phyloP scores from a whole-genome alignment of 2,888 invertebrate species.

The Drosophila atripex region DNA sequence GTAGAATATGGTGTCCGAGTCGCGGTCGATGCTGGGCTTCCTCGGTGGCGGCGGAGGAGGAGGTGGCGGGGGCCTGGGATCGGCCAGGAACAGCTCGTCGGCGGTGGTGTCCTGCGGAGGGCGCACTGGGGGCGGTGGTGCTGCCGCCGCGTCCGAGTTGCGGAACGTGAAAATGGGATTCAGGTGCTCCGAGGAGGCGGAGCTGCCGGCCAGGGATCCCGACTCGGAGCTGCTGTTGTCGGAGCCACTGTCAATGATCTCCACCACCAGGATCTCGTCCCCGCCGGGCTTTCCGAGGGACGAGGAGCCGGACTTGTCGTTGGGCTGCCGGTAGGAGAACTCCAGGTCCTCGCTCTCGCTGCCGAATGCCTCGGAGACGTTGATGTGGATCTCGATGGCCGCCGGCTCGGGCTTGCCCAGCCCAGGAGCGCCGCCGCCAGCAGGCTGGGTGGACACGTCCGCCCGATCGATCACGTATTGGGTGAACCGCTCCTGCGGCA shows the following conservation, averaged over 20 bases:
- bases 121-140: conserved; percentile 62
- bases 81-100: conserved; percentile 82
- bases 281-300: conserved; percentile 57
- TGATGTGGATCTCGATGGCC: conserved; percentile 83
- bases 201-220: not conserved
- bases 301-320: not conserved
- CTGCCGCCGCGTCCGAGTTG: conserved; percentile 45
- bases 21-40: conserved; percentile 78
- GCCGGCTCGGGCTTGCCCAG: conserved; percentile 81
- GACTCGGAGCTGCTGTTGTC: conserved; percentile 79
- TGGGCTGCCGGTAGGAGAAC: conserved; percentile 80
- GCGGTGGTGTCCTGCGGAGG: conserved; percentile 47
- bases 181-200: conserved; percentile 46
- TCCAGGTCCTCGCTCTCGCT: conserved; percentile 82
- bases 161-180: conserved; percentile 76
- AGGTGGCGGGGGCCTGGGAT: conserved; percentile 72
- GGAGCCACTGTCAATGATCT: conserved; percentile 77
- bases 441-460: conserved; percentile 80
- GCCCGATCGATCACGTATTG: conserved; percentile 81
- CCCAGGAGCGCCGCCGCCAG: conserved; percentile 36
- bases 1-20: conserved; percentile 84
- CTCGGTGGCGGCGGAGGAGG: conserved; percentile 67
- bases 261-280: conserved; percentile 83
- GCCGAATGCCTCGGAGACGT: conserved; percentile 82
- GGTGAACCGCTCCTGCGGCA: conserved; percentile 79